Evolutionary conservation across 2,113 vertebrate species (phyloP), one percentile per base, ranked within the genome.

Genomic region (Poeciliopsis retropinna): DNA sequence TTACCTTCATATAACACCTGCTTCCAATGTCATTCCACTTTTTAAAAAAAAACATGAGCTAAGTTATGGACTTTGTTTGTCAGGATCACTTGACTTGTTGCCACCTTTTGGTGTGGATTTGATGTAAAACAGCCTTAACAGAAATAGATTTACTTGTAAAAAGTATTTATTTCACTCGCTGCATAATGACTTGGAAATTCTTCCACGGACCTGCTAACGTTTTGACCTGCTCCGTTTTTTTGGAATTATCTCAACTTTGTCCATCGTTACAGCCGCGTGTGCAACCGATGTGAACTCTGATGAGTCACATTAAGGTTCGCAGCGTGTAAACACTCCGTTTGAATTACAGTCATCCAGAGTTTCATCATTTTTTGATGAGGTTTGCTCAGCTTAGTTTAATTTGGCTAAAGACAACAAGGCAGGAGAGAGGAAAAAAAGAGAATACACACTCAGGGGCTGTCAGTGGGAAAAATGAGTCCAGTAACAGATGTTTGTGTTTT

Each of bases 361-460:
- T 69, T 31, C 80, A 73, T 88, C 66, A 60, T 76, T 83, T 66
- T 82, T 30, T 89, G 44, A 84, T 82, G 76, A 78, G 72, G 74
- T 89, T 88, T 85, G 73, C 87, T 85, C 81, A 89, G 87, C 83
- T 89, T 87, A 81, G 73, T 90, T 87, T 89, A 79, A 44, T 87
- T 79, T 80, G 82, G 83, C 83, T 62, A 41, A 71, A 67, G 61
- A 57, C 27, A 76, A 64, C 70, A 72, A 70, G 15, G 54, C 62
- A 77, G 67, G 34, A 51, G 73, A 67, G 75, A 39, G 9, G 60
- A 19, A 67, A 8, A 76, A 41, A 4, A 60, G 61, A 78, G 22
- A 72, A 61, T 61, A 76, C 75, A 61, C 28, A 31, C 13, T 14
- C 39, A 5, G 39, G 39, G 39, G 39, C 60, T 32, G 79, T 76